Base-by-base conservation (phyloP, 2,797 vertebrate genomes). In the Pygocentrus nattereri region DNA sequence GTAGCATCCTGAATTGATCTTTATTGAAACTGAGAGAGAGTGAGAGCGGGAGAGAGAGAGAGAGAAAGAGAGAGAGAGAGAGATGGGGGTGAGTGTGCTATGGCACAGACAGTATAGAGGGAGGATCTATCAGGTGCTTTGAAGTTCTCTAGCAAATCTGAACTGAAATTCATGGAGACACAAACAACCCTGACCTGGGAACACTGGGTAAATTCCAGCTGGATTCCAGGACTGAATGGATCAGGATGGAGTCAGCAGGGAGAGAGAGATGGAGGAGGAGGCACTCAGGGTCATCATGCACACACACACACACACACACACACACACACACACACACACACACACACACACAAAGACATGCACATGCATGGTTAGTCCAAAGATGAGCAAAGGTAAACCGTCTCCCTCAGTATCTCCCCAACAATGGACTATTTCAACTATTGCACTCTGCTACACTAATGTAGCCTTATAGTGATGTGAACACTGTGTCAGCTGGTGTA, bases 261-360 rank as follows among this genome's bases (percentile, higher is more conserved):
- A 80, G 72, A 38, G 31, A 49, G 38, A 61, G 25, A 49, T 61
- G 23, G 74, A 82, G 65, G 65, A 71, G 25, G 68, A 76, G 74
- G 68, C 67, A 56, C n/a, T 77, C 44, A 65, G 68, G 79, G 83
- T 87, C 83, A 83, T 76, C 54, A 84, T 56, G 82, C 56, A 19
- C 50, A 54, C n/a, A 27, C 50, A 52, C 30, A 79, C n/a, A 54
- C 30, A 52, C 8, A 78, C 23, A 27, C 41, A 11, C n/a, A 59
- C n/a, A 19, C 65, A 38, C n/a, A n/a, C n/a, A n/a, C n/a, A n/a
- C n/a, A n/a, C n/a, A n/a, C 21, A 4, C 15, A 30, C 67, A 47
- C 65, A 59, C 44, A 78, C 65, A 38, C 1, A 44, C 41, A 12
- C 41, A 44, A 44, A 12, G 41, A 10, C 41, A 44, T 44, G 41